Conservation (phyloP, 2,797 vertebrate species). For the Syndactyla subalaris region DNA sequence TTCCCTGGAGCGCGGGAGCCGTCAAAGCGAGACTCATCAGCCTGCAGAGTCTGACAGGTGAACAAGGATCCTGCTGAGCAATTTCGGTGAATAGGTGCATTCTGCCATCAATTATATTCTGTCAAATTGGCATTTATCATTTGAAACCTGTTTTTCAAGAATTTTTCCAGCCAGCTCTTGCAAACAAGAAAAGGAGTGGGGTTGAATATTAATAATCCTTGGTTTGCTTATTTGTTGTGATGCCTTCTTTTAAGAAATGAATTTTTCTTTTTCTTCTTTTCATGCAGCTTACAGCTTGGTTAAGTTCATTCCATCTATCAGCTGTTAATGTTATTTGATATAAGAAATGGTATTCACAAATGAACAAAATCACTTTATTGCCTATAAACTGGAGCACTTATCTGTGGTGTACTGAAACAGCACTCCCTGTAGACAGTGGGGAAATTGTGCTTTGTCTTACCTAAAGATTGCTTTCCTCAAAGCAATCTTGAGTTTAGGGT, state of each 20-base stretch:
- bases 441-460: neutral
- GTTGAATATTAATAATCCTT: constrained; percentile 15
- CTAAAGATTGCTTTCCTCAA: neutral
- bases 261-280: neutral
- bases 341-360: neutral
- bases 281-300: neutral
- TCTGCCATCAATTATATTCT: constrained; percentile 6
- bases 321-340: neutral
- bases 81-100: neutral
- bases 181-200: neutral
- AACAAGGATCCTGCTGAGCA: constrained; percentile 24
- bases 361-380: neutral
- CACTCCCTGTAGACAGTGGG: neutral
- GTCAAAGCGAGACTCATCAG: constrained; percentile 9
- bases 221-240: neutral
- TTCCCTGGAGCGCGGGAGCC: neutral
- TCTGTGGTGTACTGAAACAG: neutral
- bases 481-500: neutral
- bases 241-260: neutral
- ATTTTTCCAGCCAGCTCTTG: neutral
- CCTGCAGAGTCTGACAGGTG: constrained; percentile 19
- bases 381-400: neutral
- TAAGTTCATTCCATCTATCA: neutral
- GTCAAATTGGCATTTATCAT: constrained; percentile 3
- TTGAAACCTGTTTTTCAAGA: constrained; percentile 2